Conservation (phyloP, 2,797 vertebrate genomes). For the Sebastes matsubarae region DNA sequence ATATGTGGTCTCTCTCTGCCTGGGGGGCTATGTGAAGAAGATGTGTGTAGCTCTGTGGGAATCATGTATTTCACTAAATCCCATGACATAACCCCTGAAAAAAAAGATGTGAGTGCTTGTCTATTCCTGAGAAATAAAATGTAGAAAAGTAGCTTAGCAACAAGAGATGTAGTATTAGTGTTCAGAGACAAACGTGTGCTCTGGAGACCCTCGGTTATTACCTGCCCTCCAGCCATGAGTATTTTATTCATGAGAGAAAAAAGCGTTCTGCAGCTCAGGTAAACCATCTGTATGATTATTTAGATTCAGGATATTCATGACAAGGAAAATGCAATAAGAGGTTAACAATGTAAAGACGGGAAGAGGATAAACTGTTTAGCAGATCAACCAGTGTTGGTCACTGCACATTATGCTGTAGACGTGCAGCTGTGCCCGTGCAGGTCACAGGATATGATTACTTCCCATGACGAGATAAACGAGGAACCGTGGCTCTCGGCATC, state of each 20-base stretch:
- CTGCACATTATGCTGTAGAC: slow-evolving; percentile 13
- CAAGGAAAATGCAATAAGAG: slow-evolving; percentile 36
- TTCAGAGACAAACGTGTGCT: slow-evolving; percentile 33
- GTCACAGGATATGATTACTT: slow-evolving; percentile 61
- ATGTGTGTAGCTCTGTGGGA: slow-evolving; percentile 6
- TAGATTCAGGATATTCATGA: slow-evolving; percentile 23
- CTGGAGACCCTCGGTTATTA: slow-evolving; percentile 15
- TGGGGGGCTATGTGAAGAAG: not conserved
- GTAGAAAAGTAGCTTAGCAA: not conserved
- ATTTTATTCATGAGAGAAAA: slow-evolving; percentile 52
- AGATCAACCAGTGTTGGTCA: slow-evolving; percentile 12
- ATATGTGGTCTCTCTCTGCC: slow-evolving; percentile 11
- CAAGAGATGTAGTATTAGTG: not conserved
- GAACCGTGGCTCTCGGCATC: slow-evolving; percentile 51
- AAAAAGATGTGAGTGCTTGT: not conserved
- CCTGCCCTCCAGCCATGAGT: slow-evolving; percentile 13
- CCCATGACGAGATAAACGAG: slow-evolving; percentile 69
- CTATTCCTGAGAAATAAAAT: not conserved
- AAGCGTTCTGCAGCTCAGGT: slow-evolving; percentile 27
- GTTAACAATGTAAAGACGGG: slow-evolving; percentile 26
- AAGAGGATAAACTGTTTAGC: slow-evolving; percentile 30
- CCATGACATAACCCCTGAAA: not conserved
- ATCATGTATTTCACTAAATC: not conserved
- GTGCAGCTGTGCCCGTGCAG: slow-evolving; percentile 36
- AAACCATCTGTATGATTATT: slow-evolving; percentile 42